phyloP scores from a whole-genome alignment of 2,113 vertebrate species.

The Formicarius rufipectus region DNA sequence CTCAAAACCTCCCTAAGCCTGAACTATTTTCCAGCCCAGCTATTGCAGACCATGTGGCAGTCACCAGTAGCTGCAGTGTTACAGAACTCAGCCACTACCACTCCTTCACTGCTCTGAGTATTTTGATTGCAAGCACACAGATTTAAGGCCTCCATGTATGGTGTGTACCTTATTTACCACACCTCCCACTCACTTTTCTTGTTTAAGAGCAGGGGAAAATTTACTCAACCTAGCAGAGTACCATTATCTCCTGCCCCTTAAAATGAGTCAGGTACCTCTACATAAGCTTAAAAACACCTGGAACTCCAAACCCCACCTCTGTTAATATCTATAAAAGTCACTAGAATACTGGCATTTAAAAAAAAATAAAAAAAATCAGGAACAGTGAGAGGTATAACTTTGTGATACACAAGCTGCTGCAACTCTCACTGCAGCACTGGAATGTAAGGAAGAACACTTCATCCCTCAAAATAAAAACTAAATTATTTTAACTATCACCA shows the following conservation, averaged over 20 bases:
- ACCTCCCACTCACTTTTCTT: not conserved
- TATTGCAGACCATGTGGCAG: not conserved
- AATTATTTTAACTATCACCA: not conserved
- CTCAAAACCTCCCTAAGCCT: not conserved
- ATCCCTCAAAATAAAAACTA: not conserved
- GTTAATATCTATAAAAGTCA: not conserved
- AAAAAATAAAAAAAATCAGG: not conserved
- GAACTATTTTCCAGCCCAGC: not conserved
- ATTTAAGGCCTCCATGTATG: rapidly evolving
- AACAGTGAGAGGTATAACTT: not conserved
- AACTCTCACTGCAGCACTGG: not conserved
- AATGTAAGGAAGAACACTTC: not conserved
- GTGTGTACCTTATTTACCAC: not conserved
- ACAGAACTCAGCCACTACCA: not conserved
- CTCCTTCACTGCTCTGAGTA: not conserved
- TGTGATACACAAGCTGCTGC: not conserved
- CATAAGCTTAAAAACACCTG: not conserved
- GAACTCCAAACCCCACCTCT: not conserved
- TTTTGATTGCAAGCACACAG: not conserved
- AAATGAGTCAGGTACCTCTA: not conserved
- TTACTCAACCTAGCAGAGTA: not conserved
- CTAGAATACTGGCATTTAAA: not conserved
- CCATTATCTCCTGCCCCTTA: not conserved
- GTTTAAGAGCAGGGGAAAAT: not conserved
- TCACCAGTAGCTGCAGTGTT: not conserved